These are phyloP conservation scores for Alsophila aescularia DNA, from an alignment of 2,888 invertebrate species.

Conservation along the genomic window DNA sequence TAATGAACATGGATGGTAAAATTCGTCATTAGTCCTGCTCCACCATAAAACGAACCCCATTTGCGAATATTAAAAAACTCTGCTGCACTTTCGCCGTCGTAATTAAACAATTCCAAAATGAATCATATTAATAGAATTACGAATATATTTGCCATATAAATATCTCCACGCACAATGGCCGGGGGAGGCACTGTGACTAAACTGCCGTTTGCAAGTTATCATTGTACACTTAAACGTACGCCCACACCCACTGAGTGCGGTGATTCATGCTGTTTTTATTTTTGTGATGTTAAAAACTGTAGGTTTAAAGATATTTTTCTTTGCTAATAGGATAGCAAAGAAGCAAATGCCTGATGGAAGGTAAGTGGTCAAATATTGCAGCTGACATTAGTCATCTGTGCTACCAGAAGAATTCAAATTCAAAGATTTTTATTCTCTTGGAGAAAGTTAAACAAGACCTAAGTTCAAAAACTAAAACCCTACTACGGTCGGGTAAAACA, in stretches of 20 bases:
- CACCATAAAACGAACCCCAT: background rate
- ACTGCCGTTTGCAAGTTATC: constrained; percentile 44
- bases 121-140: constrained; percentile 12
- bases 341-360: too few species aligned
- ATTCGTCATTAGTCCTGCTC: too few species aligned
- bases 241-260: constrained; percentile 22
- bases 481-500: too few species aligned
- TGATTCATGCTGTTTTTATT: constrained; percentile 42
- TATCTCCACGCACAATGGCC: constrained; percentile 43
- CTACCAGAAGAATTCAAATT: too few species aligned
- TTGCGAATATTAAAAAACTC: background rate
- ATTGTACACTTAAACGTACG: constrained; percentile 34
- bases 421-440: too few species aligned
- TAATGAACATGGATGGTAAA: too few species aligned
- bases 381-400: too few species aligned
- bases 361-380: too few species aligned
- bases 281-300: constrained; percentile 33
- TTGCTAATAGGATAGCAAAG: too few species aligned
- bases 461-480: too few species aligned
- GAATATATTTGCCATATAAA: constrained; percentile 48
- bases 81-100: constrained; percentile 1
- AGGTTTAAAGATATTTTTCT: too few species aligned
- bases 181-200: constrained; percentile 41
- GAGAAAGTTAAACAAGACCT: too few species aligned
- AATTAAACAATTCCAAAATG: constrained; percentile 19